These are phyloP conservation scores for Drosophila formosana DNA, from an alignment of 2,888 invertebrate species.

Conservation along the genomic window DNA sequence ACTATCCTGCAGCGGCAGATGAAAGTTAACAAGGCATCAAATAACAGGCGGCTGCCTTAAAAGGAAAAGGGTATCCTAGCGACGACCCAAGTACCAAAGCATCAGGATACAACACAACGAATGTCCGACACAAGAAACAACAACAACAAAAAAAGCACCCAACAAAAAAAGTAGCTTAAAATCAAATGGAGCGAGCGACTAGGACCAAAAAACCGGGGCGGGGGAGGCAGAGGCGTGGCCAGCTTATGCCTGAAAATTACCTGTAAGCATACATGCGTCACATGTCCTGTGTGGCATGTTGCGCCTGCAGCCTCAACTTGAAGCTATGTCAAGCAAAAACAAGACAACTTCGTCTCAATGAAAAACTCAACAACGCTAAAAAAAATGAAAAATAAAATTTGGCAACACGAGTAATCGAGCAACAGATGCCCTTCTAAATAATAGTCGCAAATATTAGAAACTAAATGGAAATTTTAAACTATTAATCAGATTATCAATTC, in stretches of 20 bases:
- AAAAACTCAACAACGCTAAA: slow-evolving; percentile 31
- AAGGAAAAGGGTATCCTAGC: slow-evolving; percentile 76
- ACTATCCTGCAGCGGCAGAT: slow-evolving; percentile 34
- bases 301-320: slow-evolving; percentile 48
- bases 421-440: neutral
- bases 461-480: too few species aligned
- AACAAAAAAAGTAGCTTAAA: slow-evolving; percentile 49
- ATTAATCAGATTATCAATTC: too few species aligned
- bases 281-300: slow-evolving; percentile 51
- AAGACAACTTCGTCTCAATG: slow-evolving; percentile 43
- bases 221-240: slow-evolving; percentile 32
- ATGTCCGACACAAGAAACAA: slow-evolving; percentile 43
- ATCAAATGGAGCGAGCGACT: slow-evolving; percentile 29
- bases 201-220: neutral
- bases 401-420: neutral
- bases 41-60: slow-evolving; percentile 67
- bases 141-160: slow-evolving; percentile 1
- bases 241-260: slow-evolving; percentile 48
- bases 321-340: slow-evolving; percentile 37
- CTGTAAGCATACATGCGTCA: slow-evolving; percentile 26
- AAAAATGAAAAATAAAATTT: slow-evolving; percentile 5
- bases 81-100: slow-evolving; percentile 48
- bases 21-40: slow-evolving; percentile 81
- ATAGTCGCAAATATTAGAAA: too few species aligned
- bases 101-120: slow-evolving; percentile 42